Evolutionary conservation across 2,888 invertebrate genomes (phyloP), one percentile per base, ranked within the genome.

Genomic region (Stenolophus ochropezus): DNA sequence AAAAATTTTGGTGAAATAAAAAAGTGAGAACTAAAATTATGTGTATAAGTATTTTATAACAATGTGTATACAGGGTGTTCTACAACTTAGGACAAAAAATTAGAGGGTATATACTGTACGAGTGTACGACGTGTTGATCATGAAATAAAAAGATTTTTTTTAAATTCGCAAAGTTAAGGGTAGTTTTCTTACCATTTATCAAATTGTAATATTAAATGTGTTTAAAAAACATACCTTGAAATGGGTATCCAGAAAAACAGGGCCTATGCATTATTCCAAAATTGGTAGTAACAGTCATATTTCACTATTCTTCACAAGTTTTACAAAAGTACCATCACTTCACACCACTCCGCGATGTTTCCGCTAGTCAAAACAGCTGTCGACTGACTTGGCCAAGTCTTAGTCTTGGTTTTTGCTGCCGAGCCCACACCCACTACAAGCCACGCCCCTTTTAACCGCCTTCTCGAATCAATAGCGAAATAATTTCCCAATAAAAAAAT

Each of bases 191-290:
- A n/a, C n/a, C n/a, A n/a, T n/a, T n/a, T n/a, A n/a, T n/a, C n/a
- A n/a, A n/a, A n/a, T n/a, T n/a, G n/a, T n/a, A n/a, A n/a, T n/a
- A n/a, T n/a, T n/a, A n/a, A n/a, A n/a, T n/a, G n/a, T n/a, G n/a
- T n/a, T n/a, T n/a, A 27, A 23, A 5, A 25, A 65, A 83, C 74
- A 3, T 86, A 89, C 89, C 89, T 89, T 89, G 89, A 87, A 89
- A 89, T 69, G 89, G 89, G 86, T 89, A 89, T 88, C 89, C 89
- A 83, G 89, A 88, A 86, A 89, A 89, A 85, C 89, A 89, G 69
- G 89, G 89, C 85, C 89, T 86, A 84, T 89, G 89, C 89, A 89
- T 89, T 85, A 89, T 89, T 86, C 89, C 89, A 86, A 89, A 88
- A 86, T 89, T 88, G 80, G 88, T 88, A 81, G 89, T 89, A 82